Conservation (phyloP, 2,888 invertebrate species). For the Brachypterus glaber region DNA sequence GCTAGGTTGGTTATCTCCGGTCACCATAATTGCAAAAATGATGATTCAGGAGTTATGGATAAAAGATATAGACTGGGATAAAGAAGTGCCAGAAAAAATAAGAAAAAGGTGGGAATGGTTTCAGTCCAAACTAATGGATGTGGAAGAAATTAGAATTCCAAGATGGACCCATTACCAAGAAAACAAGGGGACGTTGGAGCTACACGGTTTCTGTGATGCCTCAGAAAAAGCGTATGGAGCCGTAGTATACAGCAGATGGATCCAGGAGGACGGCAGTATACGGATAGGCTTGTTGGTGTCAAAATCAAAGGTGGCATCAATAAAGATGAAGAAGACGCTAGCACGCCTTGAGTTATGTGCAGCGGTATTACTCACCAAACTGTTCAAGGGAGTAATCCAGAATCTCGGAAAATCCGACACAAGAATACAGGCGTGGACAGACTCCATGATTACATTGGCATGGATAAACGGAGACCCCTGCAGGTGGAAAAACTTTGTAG, state of each 20-base stretch:
- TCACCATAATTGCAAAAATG: slow-evolving; percentile 19
- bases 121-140: slow-evolving; percentile 1
- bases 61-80: slow-evolving; percentile 12
- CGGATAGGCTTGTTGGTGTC: slow-evolving; percentile 6
- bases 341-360: slow-evolving; percentile 20
- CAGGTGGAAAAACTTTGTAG: slow-evolving; percentile 20
- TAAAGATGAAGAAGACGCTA: slow-evolving; percentile 11
- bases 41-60: slow-evolving; percentile 20
- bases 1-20: slow-evolving; percentile 19
- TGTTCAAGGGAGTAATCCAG: neutral
- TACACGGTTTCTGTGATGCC: slow-evolving; percentile 16
- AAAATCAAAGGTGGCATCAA: slow-evolving; percentile 13
- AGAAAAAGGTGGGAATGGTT: slow-evolving; percentile 8
- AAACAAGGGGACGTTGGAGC: neutral
- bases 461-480: slow-evolving; percentile 19
- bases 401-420: too few relatives aligned
- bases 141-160: slow-evolving; percentile 11
- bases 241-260: slow-evolving; percentile 11
- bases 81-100: slow-evolving; percentile 6
- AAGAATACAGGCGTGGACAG: slow-evolving; percentile 17
- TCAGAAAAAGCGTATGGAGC: slow-evolving; percentile 13
- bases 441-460: slow-evolving; percentile 20
- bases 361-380: slow-evolving; percentile 3
- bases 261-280: neutral
- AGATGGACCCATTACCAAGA: slow-evolving; percentile 5